Base-by-base conservation (phyloP, 2,888 invertebrate species). In the Neoscelio sp. region DNA sequence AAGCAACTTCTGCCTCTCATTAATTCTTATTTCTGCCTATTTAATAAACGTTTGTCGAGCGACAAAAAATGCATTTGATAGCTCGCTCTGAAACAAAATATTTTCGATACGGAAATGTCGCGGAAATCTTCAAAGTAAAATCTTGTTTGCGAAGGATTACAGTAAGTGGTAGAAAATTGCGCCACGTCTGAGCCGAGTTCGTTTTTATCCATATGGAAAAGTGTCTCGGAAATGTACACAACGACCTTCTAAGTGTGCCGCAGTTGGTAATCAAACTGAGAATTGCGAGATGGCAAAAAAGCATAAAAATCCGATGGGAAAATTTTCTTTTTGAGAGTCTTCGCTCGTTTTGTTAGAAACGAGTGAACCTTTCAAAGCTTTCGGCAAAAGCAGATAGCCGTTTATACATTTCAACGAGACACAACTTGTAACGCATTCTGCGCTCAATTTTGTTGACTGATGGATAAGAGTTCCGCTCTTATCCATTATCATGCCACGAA, bases 271-370 rank as follows among this genome's bases (percentile, higher is more conserved):
- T 65, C 64, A 50, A 74, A 58, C 56, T 15, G 23, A 74, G 35
- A 26, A 56, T 65, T 52, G 30, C 50, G 28, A 60, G 38, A 23
- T 52, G 28, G 38, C 6, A 54, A 62, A 71, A 60, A 62, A 23
- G 20, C 15, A 52, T 52, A 42, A 73, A 60, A 46, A 64, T 26
- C 28, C 40, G 40, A 40, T 26, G 30, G 26, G 12, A 18, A 17
- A 64, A 73, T 62, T 73, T 73, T 62, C 44, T 26, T 52, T 52
- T 46, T 12, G 33, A 46, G 40, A 64, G 42, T 42, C 26, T 73
- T 64, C 20, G 20, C 56, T 70, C 20, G 52, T 40, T 50, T 44
- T 30, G 58, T 26, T 3, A 35, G 20, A 48, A 48, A 50, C 38
- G 26, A 50, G 68, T 10, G 12, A 40, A 26, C 15, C 62, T 44